phyloP scores from a whole-genome alignment of 1,140 invertebrate genomes.

The Drosophila bocki region DNA sequence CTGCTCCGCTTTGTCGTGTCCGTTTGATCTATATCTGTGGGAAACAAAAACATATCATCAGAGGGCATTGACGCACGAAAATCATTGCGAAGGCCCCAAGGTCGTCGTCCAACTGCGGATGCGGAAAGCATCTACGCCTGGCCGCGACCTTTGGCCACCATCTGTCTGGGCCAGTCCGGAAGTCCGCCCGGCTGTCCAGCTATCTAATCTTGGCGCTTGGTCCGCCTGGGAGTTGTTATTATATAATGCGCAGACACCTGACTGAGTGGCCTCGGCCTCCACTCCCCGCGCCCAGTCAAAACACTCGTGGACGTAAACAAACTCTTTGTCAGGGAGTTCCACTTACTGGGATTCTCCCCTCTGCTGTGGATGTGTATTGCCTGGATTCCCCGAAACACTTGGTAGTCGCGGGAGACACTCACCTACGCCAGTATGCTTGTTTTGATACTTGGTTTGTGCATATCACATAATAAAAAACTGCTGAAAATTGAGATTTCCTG shows the following conservation, averaged over 20 bases:
- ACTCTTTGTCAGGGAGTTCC: conserved; percentile 11
- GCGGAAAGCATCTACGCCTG: conserved; percentile 14
- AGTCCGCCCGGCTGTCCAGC: background rate
- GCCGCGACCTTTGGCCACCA: conserved; percentile 22
- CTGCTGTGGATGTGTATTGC: background rate
- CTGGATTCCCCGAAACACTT: background rate
- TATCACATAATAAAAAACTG: conserved; percentile 44
- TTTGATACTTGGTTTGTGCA: conserved; percentile 28
- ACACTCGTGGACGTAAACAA: conserved; percentile 39
- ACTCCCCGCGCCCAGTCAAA: background rate
- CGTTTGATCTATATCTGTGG: conserved; percentile 31
- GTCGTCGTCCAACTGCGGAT: conserved; percentile 53
- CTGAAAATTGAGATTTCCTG: conserved; percentile 22
- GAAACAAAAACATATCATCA: conserved; percentile 20
- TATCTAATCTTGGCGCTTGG: conserved; percentile 45
- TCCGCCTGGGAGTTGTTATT: conserved; percentile 55
- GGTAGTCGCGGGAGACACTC: conserved; percentile 9
- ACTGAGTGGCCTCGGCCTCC: conserved; percentile 43
- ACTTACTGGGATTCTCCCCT: background rate
- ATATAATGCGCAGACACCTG: conserved; percentile 75
- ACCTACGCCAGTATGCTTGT: conserved; percentile 26
- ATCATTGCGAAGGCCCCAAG: conserved; percentile 54
- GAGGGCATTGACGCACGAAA: conserved; percentile 53
- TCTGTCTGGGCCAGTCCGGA: conserved; percentile 11
- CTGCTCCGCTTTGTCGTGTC: conserved; percentile 2